Evolutionary conservation across 2,113 vertebrate species (phyloP), one percentile per base, ranked within the genome.

Genomic region (Geothlypis trichas): DNA sequence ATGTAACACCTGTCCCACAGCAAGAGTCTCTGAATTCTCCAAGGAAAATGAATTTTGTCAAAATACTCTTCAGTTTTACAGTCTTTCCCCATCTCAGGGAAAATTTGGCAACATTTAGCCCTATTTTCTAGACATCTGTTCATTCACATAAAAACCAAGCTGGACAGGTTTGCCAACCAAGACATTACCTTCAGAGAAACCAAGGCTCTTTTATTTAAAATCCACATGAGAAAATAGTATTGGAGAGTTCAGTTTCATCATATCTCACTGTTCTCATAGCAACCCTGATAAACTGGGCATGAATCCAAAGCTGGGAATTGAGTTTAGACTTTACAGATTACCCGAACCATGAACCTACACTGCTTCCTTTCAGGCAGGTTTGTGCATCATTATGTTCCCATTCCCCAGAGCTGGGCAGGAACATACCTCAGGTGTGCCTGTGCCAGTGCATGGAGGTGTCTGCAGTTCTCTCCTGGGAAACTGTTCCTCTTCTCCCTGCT

Each of bases 381-480:
- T 73, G 46, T 37, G 30, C 2, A 0, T 23, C 15, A 7, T 15
- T 66, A 3, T 26, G 21, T 41, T 79, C 35, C 26, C 2, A 0
- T 22, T 39, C 23, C 37, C 37, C 27, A 42, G 42, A 71, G 41
- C 13, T 52, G 26, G 33, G 9, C 33, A 42, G 57, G 30, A 12
- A 42, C 11, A 30, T 0, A 0, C 3, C 5, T 11, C 44, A 42
- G 39, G 22, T 1, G 1, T 57, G 63, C 26, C 39, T 3, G 1
- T 0, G 1, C 27, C 46, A 23, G 47, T 11, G 10, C 76, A 28
- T 1, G 18, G 35, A 67, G 10, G 5, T 11, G 6, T 55, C 87
- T 72, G 33, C 11, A 28, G 5, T 30, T 46, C 20, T 55, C 30
- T 16, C 35, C 9, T 1, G 1, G 41, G 62, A 49, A 78, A 24